phyloP scores from a whole-genome alignment of 1,140 invertebrate species.

The Drosophila nigromelanica region DNA sequence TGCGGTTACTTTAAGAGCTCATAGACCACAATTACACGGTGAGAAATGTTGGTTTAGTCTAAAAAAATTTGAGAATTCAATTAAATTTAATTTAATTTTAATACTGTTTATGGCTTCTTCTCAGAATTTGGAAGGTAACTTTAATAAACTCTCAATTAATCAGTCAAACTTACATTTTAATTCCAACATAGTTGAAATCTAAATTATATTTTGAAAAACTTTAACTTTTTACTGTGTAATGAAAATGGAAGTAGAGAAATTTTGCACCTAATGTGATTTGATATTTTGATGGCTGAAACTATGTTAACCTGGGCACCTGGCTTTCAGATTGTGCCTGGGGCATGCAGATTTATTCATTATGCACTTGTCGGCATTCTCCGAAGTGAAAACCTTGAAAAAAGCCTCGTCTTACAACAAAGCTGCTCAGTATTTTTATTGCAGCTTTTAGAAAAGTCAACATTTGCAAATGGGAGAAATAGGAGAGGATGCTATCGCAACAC shows the following conservation, averaged over 20 bases:
- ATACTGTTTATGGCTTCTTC: too few relatives aligned
- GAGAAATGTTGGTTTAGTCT: too few relatives aligned
- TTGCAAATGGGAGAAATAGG: neutral
- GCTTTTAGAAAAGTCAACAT: conserved; percentile 7
- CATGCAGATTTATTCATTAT: conserved; percentile 27
- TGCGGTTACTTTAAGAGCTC: conserved; percentile 4
- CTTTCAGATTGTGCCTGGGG: conserved; percentile 6
- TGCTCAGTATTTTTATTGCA: conserved; percentile 2
- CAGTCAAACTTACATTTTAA: too few relatives aligned
- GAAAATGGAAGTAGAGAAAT: neutral
- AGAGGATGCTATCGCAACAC: conserved; percentile 2
- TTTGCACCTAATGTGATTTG: neutral
- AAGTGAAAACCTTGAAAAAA: conserved; percentile 3
- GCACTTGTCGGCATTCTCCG: conserved; percentile 1
- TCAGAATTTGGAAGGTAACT: too few relatives aligned
- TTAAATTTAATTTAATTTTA: too few relatives aligned
- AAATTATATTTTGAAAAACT: too few relatives aligned
- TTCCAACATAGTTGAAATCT: too few relatives aligned
- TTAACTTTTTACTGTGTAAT: too few relatives aligned
- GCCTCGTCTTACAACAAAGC: neutral
- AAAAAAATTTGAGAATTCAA: too few relatives aligned
- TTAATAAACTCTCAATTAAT: too few relatives aligned
- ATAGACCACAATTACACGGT: too few relatives aligned
- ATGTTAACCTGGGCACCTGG: conserved; percentile 29
- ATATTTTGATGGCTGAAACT: neutral